A percentile compares a stretch with the other conserved stretches of the same genome.
Conservation (phyloP, 1,140 invertebrate species). For the Drosophila bipectinata region DNA sequence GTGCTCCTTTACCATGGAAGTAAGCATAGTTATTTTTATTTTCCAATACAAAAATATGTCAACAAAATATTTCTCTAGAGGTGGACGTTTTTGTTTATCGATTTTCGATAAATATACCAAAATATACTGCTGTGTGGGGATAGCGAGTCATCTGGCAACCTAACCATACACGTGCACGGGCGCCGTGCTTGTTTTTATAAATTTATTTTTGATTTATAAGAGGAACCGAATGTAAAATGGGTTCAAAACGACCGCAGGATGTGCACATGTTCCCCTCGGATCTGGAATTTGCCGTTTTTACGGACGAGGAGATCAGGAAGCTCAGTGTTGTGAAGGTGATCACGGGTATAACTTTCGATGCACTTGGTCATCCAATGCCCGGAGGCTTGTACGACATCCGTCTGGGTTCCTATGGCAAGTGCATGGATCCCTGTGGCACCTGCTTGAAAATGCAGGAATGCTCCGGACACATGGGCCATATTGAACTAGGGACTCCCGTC, state of each 20-base stretch:
- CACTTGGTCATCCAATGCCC: slow-evolving; percentile 91
- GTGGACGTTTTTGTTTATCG: neutral
- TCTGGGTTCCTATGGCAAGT: slow-evolving; percentile 87
- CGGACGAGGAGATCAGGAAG: slow-evolving; percentile 92
- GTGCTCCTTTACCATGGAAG: slow-evolving; percentile 94
- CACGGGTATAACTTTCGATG: slow-evolving; percentile 93
- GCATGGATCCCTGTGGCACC: slow-evolving; percentile 91
- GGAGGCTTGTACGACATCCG: slow-evolving; percentile 94
- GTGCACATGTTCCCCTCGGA: slow-evolving; percentile 75
- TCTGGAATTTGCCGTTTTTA: slow-evolving; percentile 89
- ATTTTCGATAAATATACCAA: slow-evolving; percentile 5
- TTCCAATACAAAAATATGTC: slow-evolving; percentile 2
- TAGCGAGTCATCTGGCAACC: neutral
- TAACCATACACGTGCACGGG: slow-evolving; percentile 39
- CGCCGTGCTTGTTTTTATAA: slow-evolving; percentile 10
- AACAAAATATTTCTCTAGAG: slow-evolving; percentile 23
- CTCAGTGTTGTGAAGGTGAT: slow-evolving; percentile 94
- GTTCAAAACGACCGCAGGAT: slow-evolving; percentile 47
- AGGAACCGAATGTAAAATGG: slow-evolving; percentile 47
- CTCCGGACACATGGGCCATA: slow-evolving; percentile 97
- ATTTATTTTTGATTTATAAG: slow-evolving; percentile 20
- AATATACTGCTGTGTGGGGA: neutral
- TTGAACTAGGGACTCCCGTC: slow-evolving; percentile 94
- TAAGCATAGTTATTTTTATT: slow-evolving; percentile 88
- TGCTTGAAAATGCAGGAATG: slow-evolving; percentile 91